Evolutionary conservation across 2,113 vertebrate species (phyloP).

Genomic region (Glareola pratincola): DNA sequence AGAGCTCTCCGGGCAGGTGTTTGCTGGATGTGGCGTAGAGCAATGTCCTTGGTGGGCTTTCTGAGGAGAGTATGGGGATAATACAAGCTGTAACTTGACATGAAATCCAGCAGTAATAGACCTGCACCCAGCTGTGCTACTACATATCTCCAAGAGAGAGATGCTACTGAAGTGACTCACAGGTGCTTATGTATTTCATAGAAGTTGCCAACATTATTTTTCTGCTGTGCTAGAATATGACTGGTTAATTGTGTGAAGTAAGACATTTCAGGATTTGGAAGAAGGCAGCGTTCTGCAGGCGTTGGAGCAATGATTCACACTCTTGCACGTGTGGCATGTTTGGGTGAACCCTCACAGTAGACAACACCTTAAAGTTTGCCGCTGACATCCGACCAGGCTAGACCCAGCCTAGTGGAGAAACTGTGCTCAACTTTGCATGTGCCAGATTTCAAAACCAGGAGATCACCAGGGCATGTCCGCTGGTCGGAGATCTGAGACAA

Average conservation of each 20-base stretch:
- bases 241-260: background rate
- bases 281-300: rapidly evolving
- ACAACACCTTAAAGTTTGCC: background rate
- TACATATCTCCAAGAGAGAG: background rate
- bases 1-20: background rate
- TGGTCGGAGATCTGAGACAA: background rate
- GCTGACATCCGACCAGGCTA: background rate
- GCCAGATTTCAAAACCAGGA: background rate
- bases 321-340: background rate
- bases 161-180: background rate
- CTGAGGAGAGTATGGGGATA: background rate
- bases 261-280: background rate
- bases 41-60: background rate
- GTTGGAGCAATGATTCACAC: background rate
- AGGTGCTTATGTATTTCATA: background rate
- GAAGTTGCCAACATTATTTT: background rate
- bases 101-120: background rate
- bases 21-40: background rate
- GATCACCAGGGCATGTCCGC: background rate
- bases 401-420: background rate
- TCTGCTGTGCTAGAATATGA: background rate
- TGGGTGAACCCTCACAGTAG: background rate
- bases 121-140: background rate
- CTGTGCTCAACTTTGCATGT: background rate
- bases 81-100: background rate